Percentiles rank a stretch among this genome's conserved stretches.
phyloP scores from a whole-genome alignment of 2,797 vertebrate genomes.

The Tamandua tetradactyla region DNA sequence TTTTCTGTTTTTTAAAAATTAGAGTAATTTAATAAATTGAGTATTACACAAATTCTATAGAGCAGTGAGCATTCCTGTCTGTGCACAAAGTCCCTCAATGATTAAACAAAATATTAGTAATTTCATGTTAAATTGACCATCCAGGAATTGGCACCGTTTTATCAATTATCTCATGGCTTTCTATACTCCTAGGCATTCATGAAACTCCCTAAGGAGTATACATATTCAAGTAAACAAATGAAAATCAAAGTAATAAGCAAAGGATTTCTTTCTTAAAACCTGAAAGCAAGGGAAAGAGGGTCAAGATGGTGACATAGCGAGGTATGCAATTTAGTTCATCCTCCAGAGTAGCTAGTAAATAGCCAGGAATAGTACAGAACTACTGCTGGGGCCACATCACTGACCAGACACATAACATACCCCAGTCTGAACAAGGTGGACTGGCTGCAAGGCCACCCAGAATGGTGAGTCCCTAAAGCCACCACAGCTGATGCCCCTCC shows the following conservation, averaged over 20 bases:
- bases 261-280: conserved; percentile 32
- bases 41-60: not conserved
- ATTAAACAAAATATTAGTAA: conserved; percentile 16
- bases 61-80: not conserved
- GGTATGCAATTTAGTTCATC: too few species aligned
- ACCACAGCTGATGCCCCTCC: too few species aligned
- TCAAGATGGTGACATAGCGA: too few species aligned
- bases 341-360: too few species aligned
- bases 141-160: not conserved
- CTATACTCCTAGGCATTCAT: not conserved
- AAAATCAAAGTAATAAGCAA: conserved; percentile 27
- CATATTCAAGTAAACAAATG: conserved; percentile 1
- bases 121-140: not conserved
- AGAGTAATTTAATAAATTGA: not conserved
- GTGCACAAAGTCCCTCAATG: not conserved
- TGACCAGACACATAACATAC: too few species aligned
- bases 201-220: not conserved
- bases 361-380: too few species aligned
- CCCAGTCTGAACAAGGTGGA: too few species aligned
- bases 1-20: not conserved
- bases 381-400: too few species aligned
- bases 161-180: not conserved
- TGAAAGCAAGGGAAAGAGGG: too few species aligned
- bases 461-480: too few species aligned
- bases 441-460: too few species aligned